Conservation (phyloP, 2,113 vertebrate genomes). For the Cisticola juncidis region DNA sequence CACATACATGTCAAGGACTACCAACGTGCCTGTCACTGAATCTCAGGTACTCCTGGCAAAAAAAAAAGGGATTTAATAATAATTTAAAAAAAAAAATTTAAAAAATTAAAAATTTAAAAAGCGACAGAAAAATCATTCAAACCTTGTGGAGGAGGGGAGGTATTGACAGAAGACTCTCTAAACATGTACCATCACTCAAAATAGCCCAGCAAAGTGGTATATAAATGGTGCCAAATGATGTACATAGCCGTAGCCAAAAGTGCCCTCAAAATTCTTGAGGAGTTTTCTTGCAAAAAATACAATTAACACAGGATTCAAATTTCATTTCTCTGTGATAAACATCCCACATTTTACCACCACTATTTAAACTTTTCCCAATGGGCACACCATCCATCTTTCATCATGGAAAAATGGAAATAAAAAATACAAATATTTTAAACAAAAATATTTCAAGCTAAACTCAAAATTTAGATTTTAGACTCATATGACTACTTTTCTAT, state of each 20-base stretch:
- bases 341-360: not conserved
- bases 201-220: not conserved
- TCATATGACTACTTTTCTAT: not conserved
- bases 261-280: not conserved
- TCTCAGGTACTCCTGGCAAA: not conserved
- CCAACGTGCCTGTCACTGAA: not conserved
- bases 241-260: not conserved
- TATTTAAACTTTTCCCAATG: not conserved
- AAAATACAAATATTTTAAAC: not conserved
- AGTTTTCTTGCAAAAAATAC: not conserved
- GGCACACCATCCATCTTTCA: not conserved
- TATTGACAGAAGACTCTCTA: not conserved
- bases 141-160: rapidly evolving
- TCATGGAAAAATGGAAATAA: not conserved
- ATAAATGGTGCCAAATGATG: not conserved
- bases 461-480: not conserved
- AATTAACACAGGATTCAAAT: not conserved
- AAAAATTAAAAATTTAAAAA: not conserved
- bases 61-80: not conserved
- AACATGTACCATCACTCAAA: not conserved
- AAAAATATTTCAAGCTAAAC: not conserved
- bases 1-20: not conserved
- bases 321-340: not conserved
- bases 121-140: not conserved
- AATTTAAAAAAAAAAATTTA: not conserved